phyloP scores from a whole-genome alignment of 2,797 vertebrate genomes.

The Avahi laniger region DNA sequence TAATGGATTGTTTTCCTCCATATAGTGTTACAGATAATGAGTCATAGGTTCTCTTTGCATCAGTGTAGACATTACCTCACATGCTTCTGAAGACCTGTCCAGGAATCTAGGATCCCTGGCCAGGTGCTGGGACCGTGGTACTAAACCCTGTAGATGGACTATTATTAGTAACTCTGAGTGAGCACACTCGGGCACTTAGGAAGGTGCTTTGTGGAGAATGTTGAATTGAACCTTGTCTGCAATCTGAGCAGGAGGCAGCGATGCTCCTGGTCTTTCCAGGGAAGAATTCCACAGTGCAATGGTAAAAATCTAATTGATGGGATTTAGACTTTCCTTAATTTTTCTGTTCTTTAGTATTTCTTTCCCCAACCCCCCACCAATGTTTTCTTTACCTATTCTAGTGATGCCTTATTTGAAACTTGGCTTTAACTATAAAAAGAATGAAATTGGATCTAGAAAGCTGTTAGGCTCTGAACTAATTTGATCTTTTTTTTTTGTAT shows the following conservation, averaged over 20 bases:
- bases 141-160: neutral
- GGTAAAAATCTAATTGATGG: neutral
- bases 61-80: neutral
- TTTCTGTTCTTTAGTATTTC: slow-evolving; percentile 42
- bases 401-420: slow-evolving; percentile 47
- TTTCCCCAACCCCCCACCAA: neutral
- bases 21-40: neutral
- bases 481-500: neutral
- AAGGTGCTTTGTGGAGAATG: neutral
- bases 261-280: neutral
- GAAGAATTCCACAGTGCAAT: neutral
- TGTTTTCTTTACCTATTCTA: slow-evolving; percentile 19
- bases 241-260: neutral
- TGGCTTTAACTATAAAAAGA: neutral
- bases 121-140: neutral
- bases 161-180: neutral
- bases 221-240: neutral
- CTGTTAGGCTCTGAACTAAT: neutral
- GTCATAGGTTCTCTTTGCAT: neutral
- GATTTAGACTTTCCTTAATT: neutral
- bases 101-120: neutral
- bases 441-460: slow-evolving; percentile 12
- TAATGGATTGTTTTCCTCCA: neutral
- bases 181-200: neutral
- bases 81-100: neutral